Evolutionary conservation across 1,140 invertebrate genomes (phyloP).

Genomic region (Lysiphlebus fabarum): DNA sequence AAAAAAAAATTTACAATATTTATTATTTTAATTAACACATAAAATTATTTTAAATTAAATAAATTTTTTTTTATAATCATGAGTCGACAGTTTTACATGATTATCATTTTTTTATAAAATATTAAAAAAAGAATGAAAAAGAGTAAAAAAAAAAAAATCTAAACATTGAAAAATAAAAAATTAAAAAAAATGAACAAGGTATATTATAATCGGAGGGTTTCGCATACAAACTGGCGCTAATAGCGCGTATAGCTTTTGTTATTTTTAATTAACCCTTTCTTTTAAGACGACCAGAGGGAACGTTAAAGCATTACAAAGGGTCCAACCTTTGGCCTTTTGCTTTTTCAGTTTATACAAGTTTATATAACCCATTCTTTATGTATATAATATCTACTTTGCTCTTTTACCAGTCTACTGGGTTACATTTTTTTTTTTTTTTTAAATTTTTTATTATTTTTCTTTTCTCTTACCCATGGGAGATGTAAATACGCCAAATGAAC

Average conservation of each 20-base stretch:
- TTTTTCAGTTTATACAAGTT: not conserved
- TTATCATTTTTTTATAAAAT: too few relatives aligned
- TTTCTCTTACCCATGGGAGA: constrained; percentile 44
- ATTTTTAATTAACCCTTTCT: constrained; percentile 59
- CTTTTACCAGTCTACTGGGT: constrained; percentile 19
- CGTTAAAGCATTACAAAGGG: constrained; percentile 39
- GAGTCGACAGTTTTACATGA: too few relatives aligned
- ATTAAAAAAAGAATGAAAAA: not conserved
- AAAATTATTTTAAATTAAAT: too few relatives aligned
- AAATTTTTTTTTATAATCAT: too few relatives aligned
- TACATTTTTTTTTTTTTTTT: not conserved
- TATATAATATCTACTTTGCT: constrained; percentile 22
- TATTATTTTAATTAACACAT: too few relatives aligned
- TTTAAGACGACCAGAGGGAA: constrained; percentile 48
- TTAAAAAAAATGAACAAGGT: not conserved
- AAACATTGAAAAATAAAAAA: constrained; percentile 24
- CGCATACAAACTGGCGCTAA: constrained; percentile 57
- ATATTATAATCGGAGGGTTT: constrained; percentile 46
- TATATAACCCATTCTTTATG: too few relatives aligned
- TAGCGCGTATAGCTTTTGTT: constrained; percentile 55
- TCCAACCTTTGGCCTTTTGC: constrained; percentile 5
- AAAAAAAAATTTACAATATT: too few relatives aligned
- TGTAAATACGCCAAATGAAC: constrained; percentile 53
- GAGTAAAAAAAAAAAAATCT: not conserved
- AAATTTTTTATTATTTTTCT: too few relatives aligned